Evolutionary conservation across 2,113 vertebrate genomes (phyloP), one percentile per base, ranked within the genome.

Genomic region (Terrapene triunguis): DNA sequence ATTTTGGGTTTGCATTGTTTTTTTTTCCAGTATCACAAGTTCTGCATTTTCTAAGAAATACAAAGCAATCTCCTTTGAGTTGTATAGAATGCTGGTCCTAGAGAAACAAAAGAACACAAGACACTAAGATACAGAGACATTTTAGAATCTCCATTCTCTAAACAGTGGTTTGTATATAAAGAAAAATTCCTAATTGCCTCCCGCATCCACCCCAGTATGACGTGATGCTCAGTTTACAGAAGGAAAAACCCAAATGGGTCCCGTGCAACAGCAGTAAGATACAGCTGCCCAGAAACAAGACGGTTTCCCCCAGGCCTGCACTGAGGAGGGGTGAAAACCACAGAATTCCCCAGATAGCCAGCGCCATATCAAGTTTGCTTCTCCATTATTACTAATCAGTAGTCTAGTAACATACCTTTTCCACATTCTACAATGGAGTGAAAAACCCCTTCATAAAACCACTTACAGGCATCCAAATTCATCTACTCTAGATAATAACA

Each of bases 41-140:
- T 95, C 85, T 91, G 97, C 93, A 19, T 97, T 98, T 91, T 96
- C 94, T 97, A 97, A 93, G 85, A 95, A 94, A 96, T 93, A 98
- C 97, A 98, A 96, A 97, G 90, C 96, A 94, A 95, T 96, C 96
- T 76, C 80, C 53, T 84, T 89, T 17, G 0, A 83, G 88, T 53
- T 47, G 65, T 93, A 97, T 94, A 97, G 80, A 98, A 97, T n/a
- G 5, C 93, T 81, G 85, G 86, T 95, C 96, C 94, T 93, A 94
- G 38, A 92, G 54, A 78, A 90, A 62, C 97, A 42, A 22, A 82
- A 92, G 29, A 57, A 88, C 82, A 89, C 92, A 91, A 89, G 85
- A 95, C 89, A 80, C 78, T 50, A 0, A 0, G 90, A 85, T 89
- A 97, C 89, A 95, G 55, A 85, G 81, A 97, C 86, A 88, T 6